Evolutionary conservation across 2,113 vertebrate genomes (phyloP), one percentile per base, ranked within the genome.

Genomic region (Halcyon senegalensis): DNA sequence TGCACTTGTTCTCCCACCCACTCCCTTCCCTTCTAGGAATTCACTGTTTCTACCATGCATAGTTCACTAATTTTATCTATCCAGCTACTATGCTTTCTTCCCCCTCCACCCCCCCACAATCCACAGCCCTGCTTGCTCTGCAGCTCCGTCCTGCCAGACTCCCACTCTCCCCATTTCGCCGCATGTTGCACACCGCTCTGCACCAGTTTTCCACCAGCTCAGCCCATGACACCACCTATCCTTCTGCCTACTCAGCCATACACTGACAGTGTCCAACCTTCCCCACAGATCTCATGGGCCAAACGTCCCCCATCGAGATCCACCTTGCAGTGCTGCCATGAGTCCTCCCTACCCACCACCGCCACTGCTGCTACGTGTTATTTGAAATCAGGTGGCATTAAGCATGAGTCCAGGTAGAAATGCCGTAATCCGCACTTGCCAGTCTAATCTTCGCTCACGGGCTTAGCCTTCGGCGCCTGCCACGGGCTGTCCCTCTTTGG

Each of bases 331-430:
- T 33, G 27, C 39, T 64, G 78, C 31, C 20, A 4, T 5, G 33
- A 83, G 33, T 83, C 39, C 19, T 87, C 44, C 55, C 67, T 55
- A 58, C 48, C 59, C 2, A 0, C 35, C 62, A 77, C 44, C 0
- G 3, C 67, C 59, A 55, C 77, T 56, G 91, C 77, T 1, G 1
- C 69, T 75, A 44, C 30, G 41, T 46, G 63, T 90, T 90, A 84
- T 44, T 91, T 93, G 91, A 95, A 80, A 93, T 59, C 55, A 85
- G 78, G 85, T 21, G 85, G 92, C 96, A 80, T 96, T 91, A 96
- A 85, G 85, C 82, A 84, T 55, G 84, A 95, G 75, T 83, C 63
- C 87, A 93, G 95, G 91, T 96, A 95, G 75, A 83, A 94, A 90
- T 68, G 93, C 72, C 50, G 14, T 96, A 94, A 95, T 95, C 95